Base-by-base conservation (phyloP, 2,888 invertebrate species). In the Hirudinaria manillensis region DNA sequence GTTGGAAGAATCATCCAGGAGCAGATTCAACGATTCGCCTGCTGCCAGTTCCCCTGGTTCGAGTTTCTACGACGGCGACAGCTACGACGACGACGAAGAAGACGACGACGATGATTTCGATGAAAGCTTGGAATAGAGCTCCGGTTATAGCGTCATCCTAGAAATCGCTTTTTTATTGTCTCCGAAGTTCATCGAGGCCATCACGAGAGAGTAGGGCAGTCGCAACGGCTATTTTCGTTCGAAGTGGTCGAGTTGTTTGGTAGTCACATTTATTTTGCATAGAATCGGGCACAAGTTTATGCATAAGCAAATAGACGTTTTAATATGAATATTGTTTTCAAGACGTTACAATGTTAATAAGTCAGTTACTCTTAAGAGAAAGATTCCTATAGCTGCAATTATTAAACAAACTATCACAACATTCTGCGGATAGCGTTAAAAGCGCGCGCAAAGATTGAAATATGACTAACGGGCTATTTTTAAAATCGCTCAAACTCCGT, bases 1-100 rank as follows among this genome's bases (percentile, higher is more conserved):
- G 24, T 16, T 45, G 45, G 45, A 45, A 45, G 67, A 68, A 36
- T n/a, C 7, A 21, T 10, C 32, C 27, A 24, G 74, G 51, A 66
- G 29, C 51, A 24, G 55, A 51, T 34, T 51, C 16, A 27, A 32
- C 51, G 45, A 70, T 24, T 70, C 75, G 6, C 75, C 75, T 2
- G 65, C 71, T 7, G 51, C 61, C 61, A 75, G 71, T 65, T 76
- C 76, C 19, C 56, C 74, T 27, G 73, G 74, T 4, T 74, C 74
- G 24, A 76, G 76, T 32, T 76, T 74, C 70, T 76, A 74, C 70
- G 76, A 74, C 55, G 76, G 72, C 24, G 68, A 74, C 61, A 72
- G 55, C 36, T 45, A 68, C 38, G 76, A 51, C 27, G 76, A 76
- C 21, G 76, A 76, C n/a, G 53, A 68, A 32, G 68, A 68, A 7